These are phyloP conservation scores for Chaetops frenatus DNA, from an alignment of 2,113 vertebrate species.

Conservation along the genomic window DNA sequence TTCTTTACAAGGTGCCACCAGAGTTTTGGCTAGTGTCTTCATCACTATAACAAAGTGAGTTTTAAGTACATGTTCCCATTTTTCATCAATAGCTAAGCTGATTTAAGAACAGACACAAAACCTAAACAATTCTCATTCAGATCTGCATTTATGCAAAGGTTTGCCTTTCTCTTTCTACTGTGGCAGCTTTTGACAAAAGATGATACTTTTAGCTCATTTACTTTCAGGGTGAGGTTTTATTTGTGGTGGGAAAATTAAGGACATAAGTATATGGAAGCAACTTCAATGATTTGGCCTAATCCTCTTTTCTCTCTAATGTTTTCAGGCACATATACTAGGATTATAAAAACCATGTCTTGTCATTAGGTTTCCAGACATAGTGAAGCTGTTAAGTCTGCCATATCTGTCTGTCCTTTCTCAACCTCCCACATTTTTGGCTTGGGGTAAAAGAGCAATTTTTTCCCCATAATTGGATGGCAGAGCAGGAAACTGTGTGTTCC, in stretches of 20 bases:
- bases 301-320: not conserved
- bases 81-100: not conserved
- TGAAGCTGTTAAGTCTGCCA: not conserved
- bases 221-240: not conserved
- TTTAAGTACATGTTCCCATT: not conserved
- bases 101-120: not conserved
- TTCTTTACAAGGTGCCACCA: not conserved
- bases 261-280: not conserved
- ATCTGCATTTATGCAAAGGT: not conserved
- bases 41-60: not conserved
- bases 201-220: not conserved
- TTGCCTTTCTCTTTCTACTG: not conserved
- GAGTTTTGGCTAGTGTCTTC: not conserved
- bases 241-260: not conserved
- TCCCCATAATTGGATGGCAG: not conserved
- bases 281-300: not conserved
- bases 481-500: not conserved
- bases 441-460: not conserved
- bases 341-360: not conserved
- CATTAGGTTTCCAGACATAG: not conserved
- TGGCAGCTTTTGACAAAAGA: not conserved
- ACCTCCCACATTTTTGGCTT: conserved; percentile 10
- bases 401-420: conserved; percentile 19
- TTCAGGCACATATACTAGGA: not conserved
- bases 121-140: not conserved